Evolutionary conservation across 1,140 invertebrate genomes (phyloP).

Genomic region (Himalopsyche phryganea): DNA sequence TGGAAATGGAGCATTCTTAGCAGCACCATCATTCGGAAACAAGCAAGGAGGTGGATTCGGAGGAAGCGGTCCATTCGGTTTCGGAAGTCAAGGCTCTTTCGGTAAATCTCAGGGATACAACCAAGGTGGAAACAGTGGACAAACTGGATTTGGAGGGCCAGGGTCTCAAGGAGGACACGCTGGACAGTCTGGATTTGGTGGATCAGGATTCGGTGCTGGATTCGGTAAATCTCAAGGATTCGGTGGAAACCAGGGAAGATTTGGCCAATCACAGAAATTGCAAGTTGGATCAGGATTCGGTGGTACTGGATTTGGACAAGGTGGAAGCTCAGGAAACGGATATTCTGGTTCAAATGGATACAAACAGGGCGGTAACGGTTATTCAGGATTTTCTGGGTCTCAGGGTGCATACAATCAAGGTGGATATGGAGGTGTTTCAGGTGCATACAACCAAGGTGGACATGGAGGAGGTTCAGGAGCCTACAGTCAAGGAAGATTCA

Average conservation of each 20-base stretch:
- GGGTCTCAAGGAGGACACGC: too few species aligned
- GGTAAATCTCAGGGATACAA: background rate
- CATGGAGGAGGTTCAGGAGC: slow-evolving; percentile 4
- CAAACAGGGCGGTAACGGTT: too few species aligned
- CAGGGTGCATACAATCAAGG: too few species aligned
- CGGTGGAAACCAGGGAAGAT: slow-evolving; percentile 1
- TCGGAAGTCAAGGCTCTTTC: background rate
- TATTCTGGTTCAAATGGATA: too few species aligned
- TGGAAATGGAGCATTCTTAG: slow-evolving; percentile 37
- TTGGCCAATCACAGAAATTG: background rate
- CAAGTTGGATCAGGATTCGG: slow-evolving; percentile 3
- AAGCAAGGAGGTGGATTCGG: slow-evolving; percentile 3
- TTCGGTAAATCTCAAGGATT: too few species aligned
- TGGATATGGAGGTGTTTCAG: background rate
- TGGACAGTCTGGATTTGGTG: too few species aligned
- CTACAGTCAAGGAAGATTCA: slow-evolving; percentile 8
- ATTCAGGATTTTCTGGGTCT: too few species aligned
- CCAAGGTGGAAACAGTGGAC: background rate
- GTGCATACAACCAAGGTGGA: background rate
- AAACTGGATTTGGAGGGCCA: too few species aligned
- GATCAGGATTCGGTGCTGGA: background rate
- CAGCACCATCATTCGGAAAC: slow-evolving; percentile 22
- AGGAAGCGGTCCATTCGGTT: background rate
- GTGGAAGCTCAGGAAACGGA: too few species aligned
- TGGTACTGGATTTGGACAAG: too few species aligned